Conservation (phyloP, 2,888 invertebrate genomes). For the Bellardia bayeri region DNA sequence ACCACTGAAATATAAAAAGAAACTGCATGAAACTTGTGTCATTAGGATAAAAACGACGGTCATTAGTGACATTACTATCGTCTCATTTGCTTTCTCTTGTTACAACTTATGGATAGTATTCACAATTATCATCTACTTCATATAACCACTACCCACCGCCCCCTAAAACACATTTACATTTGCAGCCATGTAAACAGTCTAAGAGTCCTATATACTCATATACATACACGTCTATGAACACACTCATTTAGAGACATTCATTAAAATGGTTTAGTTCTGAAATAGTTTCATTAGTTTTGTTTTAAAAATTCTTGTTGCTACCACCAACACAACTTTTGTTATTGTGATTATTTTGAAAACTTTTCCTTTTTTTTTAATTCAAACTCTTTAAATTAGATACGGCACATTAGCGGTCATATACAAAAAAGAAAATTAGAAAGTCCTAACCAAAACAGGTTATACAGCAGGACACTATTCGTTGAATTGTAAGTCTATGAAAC, state of each 20-base stretch:
- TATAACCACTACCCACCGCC: background rate
- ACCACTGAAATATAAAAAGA: conserved; percentile 46
- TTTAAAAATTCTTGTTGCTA: conserved; percentile 11
- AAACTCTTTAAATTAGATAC: conserved; percentile 39
- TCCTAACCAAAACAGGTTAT: background rate
- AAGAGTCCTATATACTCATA: background rate
- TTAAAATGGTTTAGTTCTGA: conserved; percentile 48
- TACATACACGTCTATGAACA: background rate
- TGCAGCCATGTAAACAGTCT: conserved; percentile 1
- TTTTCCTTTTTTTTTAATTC: conserved; percentile 3
- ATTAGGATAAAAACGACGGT: conserved; percentile 80
- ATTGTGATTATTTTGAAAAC: conserved; percentile 43
- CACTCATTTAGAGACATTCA: background rate
- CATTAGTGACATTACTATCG: conserved; percentile 77
- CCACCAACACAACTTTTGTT: conserved; percentile 44
- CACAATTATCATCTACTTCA: conserved; percentile 45
- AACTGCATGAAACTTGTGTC: conserved; percentile 78
- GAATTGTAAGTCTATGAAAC: background rate
- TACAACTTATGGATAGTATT: conserved; percentile 33
- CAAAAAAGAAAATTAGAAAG: background rate
- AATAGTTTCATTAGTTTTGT: conserved; percentile 65
- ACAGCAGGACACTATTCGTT: background rate
- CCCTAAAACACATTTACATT: background rate
- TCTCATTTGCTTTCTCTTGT: conserved; percentile 41
- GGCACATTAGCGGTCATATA: conserved; percentile 33